A percentile compares a stretch with the other conserved stretches of the same genome.
These are phyloP conservation scores for Zaprionus bogoriensis DNA, from an alignment of 2,888 invertebrate genomes.

Conservation along the genomic window DNA sequence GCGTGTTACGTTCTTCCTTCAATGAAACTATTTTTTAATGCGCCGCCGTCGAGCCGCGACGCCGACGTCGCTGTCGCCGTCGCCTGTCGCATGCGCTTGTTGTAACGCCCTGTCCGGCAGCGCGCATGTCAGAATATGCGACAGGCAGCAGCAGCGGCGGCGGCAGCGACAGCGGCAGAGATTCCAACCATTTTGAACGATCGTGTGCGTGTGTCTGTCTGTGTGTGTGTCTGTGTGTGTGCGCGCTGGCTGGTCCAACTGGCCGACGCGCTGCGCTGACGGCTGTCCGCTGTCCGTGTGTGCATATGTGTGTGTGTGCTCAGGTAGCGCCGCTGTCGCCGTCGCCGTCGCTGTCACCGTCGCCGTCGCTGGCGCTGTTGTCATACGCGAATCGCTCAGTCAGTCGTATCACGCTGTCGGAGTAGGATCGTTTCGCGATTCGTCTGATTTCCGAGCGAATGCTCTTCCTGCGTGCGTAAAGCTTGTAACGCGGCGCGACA, in stretches of 20 bases:
- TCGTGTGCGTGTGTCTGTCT: neutral
- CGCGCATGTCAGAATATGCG: constrained; percentile 65
- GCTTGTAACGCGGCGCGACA: constrained; percentile 48
- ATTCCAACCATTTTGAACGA: constrained; percentile 71
- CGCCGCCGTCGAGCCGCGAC: neutral
- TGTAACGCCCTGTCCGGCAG: constrained; percentile 53
- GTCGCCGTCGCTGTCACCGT: constrained; percentile 22
- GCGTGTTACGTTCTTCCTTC: constrained; percentile 39
- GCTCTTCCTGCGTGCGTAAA: constrained; percentile 45
- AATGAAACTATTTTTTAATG: constrained; percentile 53
- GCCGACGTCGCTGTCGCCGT: neutral
- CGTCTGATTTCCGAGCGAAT: constrained; percentile 52
- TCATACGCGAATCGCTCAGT: constrained; percentile 76
- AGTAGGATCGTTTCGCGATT: constrained; percentile 79
- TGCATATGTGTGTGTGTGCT: constrained; percentile 20
- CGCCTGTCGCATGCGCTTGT: neutral
- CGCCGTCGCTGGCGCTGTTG: constrained; percentile 37
- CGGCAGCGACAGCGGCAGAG: constrained; percentile 61
- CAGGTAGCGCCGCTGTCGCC: constrained; percentile 42
- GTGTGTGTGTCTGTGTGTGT: constrained; percentile 13
- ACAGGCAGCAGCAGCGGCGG: constrained; percentile 36
- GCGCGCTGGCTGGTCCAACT: constrained; percentile 62
- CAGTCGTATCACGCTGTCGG: constrained; percentile 82
- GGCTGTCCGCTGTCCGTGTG: constrained; percentile 34
- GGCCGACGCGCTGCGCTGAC: constrained; percentile 55